These are phyloP conservation scores for Aspidiotus rigidus DNA, from an alignment of 2,888 invertebrate species.

Conservation along the genomic window DNA sequence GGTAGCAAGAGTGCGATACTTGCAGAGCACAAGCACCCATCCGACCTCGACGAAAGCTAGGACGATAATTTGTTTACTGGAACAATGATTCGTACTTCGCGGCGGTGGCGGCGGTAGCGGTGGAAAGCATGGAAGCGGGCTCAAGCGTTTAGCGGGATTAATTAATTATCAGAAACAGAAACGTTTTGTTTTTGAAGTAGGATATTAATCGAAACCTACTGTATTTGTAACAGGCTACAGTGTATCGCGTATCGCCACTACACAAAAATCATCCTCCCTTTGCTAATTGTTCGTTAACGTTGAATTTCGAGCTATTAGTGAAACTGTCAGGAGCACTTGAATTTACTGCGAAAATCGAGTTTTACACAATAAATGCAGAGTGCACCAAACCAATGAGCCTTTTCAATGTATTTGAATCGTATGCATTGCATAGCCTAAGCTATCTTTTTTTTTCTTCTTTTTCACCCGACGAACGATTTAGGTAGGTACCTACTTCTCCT, in stretches of 20 bases:
- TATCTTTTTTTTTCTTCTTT: no score
- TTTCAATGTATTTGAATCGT: conserved; percentile 28
- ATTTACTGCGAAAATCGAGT: conserved; percentile 30
- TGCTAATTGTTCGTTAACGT: conserved; percentile 32
- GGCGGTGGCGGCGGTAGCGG: not conserved
- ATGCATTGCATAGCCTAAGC: no score
- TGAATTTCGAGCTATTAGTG: conserved; percentile 32
- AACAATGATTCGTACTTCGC: not conserved
- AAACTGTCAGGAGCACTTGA: conserved; percentile 34
- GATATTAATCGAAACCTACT: conserved; percentile 32
- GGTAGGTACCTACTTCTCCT: no score
- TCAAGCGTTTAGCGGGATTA: conserved; percentile 13
- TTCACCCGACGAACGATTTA: no score
- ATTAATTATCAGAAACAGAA: conserved; percentile 34
- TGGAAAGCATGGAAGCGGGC: not conserved
- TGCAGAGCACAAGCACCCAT: no score
- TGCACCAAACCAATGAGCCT: conserved; percentile 15
- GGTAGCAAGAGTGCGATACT: no score
- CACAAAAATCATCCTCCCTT: conserved; percentile 30
- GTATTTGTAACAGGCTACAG: not conserved
- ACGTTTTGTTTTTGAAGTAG: conserved; percentile 32
- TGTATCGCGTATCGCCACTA: not conserved
- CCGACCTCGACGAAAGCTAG: no score
- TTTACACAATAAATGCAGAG: conserved; percentile 27
- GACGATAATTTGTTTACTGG: not conserved